Base-by-base conservation (phyloP, 2,113 vertebrate species). In the Ictidomys tridecemlineatus region DNA sequence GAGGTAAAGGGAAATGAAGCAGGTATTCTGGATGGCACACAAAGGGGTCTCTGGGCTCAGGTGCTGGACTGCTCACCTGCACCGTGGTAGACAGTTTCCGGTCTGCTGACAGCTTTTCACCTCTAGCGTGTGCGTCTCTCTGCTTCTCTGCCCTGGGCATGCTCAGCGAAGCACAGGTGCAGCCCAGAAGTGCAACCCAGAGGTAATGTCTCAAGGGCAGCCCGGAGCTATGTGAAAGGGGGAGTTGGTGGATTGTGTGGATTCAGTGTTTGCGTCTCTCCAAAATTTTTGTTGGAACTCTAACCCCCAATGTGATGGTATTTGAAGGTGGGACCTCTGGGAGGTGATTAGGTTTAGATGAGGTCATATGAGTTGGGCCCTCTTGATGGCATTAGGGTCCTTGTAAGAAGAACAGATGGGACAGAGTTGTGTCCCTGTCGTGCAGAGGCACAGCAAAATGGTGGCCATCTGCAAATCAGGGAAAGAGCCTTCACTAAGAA, bases 1-100 rank as follows among this genome's bases (percentile, higher is more conserved):
- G 26, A 86, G 83, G 76, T n/a, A 67, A 86, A 96, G 70, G 48
- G 53, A 85, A 94, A 85, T 82, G 53, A 63, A 89, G 48, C 80
- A 93, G 85, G 37, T 79, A 42, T 28, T 93, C 82, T 42, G 28
- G 63, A 91, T 30, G 78, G 45, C 51, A 72, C 86, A 51, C 22
- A 91, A 82, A 14, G 61, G 82, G 22, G 28, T 72, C 48, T 93
- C 42, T 78, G 2, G 30, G 73, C 51, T 79, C 89, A 82, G 72
- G 56, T 76, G 73, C 72, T 61, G 48, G 32, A 30, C 61, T 78
- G 51, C 67, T 84, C 45, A 83, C 39, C 67, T 12, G 39, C 61
- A 78, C 78, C 85, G 82, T 48, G 87, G 37, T 51, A 11, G 51
- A 58, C 8, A 12, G 28, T 88, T 91, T 85, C 30, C 45, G 73